A percentile compares a stretch with the other conserved stretches of the same genome.
Evolutionary conservation across 1,140 invertebrate genomes (phyloP).

Genomic region (Hypsibius dujardini): DNA sequence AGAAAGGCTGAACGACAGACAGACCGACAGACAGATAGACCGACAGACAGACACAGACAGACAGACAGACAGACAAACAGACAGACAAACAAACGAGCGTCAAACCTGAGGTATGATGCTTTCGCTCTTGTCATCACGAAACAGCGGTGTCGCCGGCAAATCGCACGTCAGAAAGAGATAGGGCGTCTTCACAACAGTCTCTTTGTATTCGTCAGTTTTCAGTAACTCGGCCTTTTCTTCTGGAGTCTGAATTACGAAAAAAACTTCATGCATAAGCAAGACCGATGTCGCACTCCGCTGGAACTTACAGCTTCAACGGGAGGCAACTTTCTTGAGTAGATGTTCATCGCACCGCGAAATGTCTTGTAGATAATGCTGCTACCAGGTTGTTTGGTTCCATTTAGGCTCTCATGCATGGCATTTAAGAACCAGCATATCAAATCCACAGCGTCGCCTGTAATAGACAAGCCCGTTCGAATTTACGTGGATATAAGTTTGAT

Average conservation of each 20-base stretch:
- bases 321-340: constrained; percentile 80
- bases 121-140: constrained; percentile 87
- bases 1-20: no score
- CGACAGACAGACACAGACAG: no score
- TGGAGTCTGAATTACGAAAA: constrained; percentile 19
- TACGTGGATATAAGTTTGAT: no score
- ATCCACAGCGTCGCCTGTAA: constrained; percentile 83
- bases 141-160: constrained; percentile 81
- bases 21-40: no score
- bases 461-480: no score
- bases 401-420: constrained; percentile 70
- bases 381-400: constrained; percentile 46
- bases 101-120: constrained; percentile 90
- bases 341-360: constrained; percentile 83
- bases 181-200: constrained; percentile 65
- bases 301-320: constrained; percentile 55
- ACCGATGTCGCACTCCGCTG: neutral
- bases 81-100: no score
- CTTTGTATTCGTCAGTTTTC: constrained; percentile 20
- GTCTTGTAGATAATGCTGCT: constrained; percentile 85
- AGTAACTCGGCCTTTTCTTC: constrained; percentile 22
- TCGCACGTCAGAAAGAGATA: constrained; percentile 93
- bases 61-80: no score
- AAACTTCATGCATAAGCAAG: neutral
- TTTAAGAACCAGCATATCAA: constrained; percentile 53